These are phyloP conservation scores for Bombylius discolor DNA, from an alignment of 2,888 invertebrate species.

Conservation along the genomic window DNA sequence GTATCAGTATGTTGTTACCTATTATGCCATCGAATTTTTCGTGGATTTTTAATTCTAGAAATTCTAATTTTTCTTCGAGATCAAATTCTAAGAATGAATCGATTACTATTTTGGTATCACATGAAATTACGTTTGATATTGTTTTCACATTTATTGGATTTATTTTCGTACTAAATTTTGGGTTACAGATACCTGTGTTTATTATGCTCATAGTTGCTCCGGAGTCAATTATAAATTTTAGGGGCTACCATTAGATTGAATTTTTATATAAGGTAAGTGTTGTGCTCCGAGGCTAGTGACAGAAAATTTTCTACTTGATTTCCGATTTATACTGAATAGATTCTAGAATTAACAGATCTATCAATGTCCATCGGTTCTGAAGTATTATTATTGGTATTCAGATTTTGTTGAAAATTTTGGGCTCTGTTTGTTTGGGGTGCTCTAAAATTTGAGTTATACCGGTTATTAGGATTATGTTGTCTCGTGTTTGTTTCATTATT, in stretches of 20 bases:
- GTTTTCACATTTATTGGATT: conserved; percentile 3
- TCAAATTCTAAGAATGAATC: conserved; percentile 11
- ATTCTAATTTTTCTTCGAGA: conserved; percentile 6
- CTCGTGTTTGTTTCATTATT: neutral
- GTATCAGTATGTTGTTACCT: neutral
- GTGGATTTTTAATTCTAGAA: conserved; percentile 7
- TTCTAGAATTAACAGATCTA: neutral
- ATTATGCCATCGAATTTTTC: conserved; percentile 8
- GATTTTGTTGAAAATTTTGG: neutral
- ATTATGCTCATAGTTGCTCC: conserved; percentile 9
- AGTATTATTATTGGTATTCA: neutral
- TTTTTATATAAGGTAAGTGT: conserved; percentile 10
- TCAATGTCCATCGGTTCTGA: conserved; percentile 3
- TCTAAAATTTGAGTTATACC: neutral
- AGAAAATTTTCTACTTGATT: conserved; percentile 3
- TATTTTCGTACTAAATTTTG: conserved; percentile 4
- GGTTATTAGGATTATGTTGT: neutral
- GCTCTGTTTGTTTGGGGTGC: no score
- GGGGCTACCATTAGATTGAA: conserved; percentile 4
- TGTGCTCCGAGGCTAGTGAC: conserved; percentile 2
- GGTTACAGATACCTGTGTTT: conserved; percentile 6
- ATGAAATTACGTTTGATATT: neutral
- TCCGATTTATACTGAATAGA: neutral
- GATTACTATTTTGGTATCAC: conserved; percentile 5
- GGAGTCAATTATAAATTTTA: conserved; percentile 8